phyloP scores from a whole-genome alignment of 2,888 invertebrate species.

The Tenthredo livida region DNA sequence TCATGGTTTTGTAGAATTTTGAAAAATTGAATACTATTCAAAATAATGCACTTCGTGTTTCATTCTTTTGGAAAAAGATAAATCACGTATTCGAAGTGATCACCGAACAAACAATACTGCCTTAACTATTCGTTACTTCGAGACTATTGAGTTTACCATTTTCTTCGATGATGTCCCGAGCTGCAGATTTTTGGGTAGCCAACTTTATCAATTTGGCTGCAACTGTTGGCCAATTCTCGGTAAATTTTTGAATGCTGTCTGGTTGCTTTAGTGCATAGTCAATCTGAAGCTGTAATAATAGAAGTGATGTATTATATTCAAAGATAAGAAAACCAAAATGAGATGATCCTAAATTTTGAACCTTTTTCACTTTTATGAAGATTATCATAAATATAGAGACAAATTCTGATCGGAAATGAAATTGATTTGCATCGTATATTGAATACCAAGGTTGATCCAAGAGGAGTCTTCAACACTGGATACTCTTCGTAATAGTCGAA shows the following conservation, averaged over 20 bases:
- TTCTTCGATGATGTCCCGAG: not conserved
- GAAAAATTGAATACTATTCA: not conserved
- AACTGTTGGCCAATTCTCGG: constrained; percentile 5
- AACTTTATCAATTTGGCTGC: constrained; percentile 20
- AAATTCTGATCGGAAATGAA: constrained; percentile 23
- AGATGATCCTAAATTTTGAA: not conserved
- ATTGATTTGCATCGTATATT: constrained; percentile 19
- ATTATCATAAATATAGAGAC: not conserved
- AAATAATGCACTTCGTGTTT: constrained; percentile 11
- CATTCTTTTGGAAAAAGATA: not conserved
- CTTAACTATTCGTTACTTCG: not conserved
- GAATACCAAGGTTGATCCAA: constrained; percentile 52
- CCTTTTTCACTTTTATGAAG: not conserved
- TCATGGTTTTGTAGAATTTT: not conserved
- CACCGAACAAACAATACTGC: not conserved
- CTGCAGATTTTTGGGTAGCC: constrained; percentile 13
- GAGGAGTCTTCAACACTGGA: constrained; percentile 39
- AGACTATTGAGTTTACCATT: constrained; percentile 24
- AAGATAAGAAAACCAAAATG: not conserved
- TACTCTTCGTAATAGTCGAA: constrained; percentile 42
- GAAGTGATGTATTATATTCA: constrained; percentile 23
- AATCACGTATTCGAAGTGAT: constrained; percentile 10
- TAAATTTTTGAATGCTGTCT: constrained; percentile 3
- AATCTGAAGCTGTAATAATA: constrained; percentile 12
- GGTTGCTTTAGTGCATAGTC: constrained; percentile 25